Evolutionary conservation across 2,888 invertebrate genomes (phyloP).

Genomic region (Cerceris ruficornis): DNA sequence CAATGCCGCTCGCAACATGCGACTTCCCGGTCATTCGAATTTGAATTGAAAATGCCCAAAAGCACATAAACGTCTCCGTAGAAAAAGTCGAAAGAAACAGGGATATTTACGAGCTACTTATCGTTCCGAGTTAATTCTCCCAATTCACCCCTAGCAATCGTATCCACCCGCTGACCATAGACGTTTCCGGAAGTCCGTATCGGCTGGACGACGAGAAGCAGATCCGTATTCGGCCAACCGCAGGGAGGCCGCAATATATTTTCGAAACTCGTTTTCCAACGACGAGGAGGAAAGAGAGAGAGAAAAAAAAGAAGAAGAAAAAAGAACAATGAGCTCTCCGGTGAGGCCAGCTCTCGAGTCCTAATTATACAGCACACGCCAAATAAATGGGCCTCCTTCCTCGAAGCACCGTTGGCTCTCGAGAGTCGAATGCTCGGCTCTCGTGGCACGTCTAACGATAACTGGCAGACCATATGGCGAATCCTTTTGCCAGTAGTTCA

Average conservation of each 20-base stretch:
- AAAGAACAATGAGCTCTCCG: constrained; percentile 58
- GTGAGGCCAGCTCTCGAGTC: constrained; percentile 63
- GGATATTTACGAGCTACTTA: background rate
- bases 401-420: constrained; percentile 73
- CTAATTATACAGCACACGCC: constrained; percentile 80
- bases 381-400: constrained; percentile 77
- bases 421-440: constrained; percentile 61
- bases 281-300: constrained; percentile 45
- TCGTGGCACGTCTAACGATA: constrained; percentile 63
- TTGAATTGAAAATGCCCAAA: too few relatives aligned
- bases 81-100: constrained; percentile 2
- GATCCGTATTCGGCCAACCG: constrained; percentile 49
- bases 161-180: constrained; percentile 35
- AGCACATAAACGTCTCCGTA: constrained; percentile 2
- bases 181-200: constrained; percentile 53
- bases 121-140: background rate
- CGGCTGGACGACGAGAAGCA: constrained; percentile 32
- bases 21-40: too few relatives aligned
- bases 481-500: constrained; percentile 75
- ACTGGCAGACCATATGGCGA: constrained; percentile 78
- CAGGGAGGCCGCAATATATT: constrained; percentile 60
- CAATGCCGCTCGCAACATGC: too few relatives aligned
- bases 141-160: background rate
- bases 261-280: constrained; percentile 69
- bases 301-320: constrained; percentile 32